Evolutionary conservation across 2,888 invertebrate species (phyloP).

Genomic region (Epsilonema sp.): DNA sequence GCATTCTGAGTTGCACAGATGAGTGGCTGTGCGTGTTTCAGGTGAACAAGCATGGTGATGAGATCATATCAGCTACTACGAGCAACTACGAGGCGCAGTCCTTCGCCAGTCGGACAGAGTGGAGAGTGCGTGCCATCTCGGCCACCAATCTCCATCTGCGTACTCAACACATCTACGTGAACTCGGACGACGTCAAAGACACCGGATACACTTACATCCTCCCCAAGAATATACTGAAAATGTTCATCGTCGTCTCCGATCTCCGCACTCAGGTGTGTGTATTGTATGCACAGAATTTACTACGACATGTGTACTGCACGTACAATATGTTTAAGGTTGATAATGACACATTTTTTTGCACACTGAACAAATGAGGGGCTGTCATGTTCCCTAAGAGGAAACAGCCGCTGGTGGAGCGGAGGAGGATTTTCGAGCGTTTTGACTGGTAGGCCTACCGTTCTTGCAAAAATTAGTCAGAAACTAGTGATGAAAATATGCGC

Average conservation of each 20-base stretch:
- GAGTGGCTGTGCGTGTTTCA: background rate
- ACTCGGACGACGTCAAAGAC: conserved; percentile 96
- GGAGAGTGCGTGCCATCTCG: conserved; percentile 88
- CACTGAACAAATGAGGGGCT: too few species aligned
- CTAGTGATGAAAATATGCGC: too few species aligned
- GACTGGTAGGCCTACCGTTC: too few species aligned
- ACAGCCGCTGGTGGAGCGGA: too few species aligned
- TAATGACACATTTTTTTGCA: too few species aligned
- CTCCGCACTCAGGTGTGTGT: conserved; percentile 58
- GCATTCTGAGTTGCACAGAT: too few species aligned
- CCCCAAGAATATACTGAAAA: conserved; percentile 85
- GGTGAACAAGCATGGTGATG: conserved; percentile 97
- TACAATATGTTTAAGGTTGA: too few species aligned
- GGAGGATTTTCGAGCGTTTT: too few species aligned
- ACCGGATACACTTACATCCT: conserved; percentile 74
- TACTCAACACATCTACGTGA: conserved; percentile 97
- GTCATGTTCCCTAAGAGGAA: too few species aligned
- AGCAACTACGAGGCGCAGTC: conserved; percentile 94
- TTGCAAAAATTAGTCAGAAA: too few species aligned
- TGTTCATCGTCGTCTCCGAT: conserved; percentile 97
- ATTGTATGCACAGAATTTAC: too few species aligned
- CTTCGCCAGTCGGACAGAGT: conserved; percentile 94
- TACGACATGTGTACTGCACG: too few species aligned
- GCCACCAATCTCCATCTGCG: conserved; percentile 88
- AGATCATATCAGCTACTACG: conserved; percentile 95